Conservation (phyloP, 2,797 vertebrate genomes). For the Notolabrus celidotus region DNA sequence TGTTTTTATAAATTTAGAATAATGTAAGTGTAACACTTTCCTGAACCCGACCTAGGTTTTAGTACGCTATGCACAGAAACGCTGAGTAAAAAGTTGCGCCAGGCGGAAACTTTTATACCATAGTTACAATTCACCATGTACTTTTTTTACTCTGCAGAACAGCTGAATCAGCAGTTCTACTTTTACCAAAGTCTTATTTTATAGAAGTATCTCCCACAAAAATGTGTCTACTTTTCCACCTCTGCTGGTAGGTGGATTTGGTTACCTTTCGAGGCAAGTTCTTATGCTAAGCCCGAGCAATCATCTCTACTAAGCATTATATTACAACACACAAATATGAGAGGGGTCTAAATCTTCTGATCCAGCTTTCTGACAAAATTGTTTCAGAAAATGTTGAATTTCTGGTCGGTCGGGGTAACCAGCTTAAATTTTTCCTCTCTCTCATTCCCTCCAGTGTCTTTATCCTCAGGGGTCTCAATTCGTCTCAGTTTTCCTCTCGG, state of each 20-base stretch:
- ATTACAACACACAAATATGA: not conserved
- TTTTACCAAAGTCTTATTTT: too few species aligned
- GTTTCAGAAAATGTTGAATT: not conserved
- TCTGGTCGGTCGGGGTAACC: conserved; percentile 6
- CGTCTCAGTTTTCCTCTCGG: conserved; percentile 33
- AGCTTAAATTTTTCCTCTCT: not conserved
- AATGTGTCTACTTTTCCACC: not conserved
- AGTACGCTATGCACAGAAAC: too few species aligned
- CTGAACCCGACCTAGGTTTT: too few species aligned
- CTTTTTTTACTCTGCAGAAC: too few species aligned
- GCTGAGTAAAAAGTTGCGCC: too few species aligned
- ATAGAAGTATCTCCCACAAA: not conserved
- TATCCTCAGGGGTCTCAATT: conserved; percentile 18
- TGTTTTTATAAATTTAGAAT: too few species aligned
- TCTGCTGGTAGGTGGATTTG: not conserved
- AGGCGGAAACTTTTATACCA: too few species aligned
- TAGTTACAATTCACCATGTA: too few species aligned
- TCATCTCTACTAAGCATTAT: not conserved
- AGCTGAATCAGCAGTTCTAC: too few species aligned
- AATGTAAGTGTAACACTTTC: too few species aligned
- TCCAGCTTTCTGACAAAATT: not conserved
- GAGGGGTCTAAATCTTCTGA: not conserved
- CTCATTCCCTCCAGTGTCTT: conserved; percentile 4
- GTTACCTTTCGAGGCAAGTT: not conserved
- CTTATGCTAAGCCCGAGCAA: not conserved